Percentiles rank a stretch among this genome's conserved stretches.
These are phyloP conservation scores for Homarus gammarus DNA, from an alignment of 2,888 invertebrate species.

Conservation along the genomic window DNA sequence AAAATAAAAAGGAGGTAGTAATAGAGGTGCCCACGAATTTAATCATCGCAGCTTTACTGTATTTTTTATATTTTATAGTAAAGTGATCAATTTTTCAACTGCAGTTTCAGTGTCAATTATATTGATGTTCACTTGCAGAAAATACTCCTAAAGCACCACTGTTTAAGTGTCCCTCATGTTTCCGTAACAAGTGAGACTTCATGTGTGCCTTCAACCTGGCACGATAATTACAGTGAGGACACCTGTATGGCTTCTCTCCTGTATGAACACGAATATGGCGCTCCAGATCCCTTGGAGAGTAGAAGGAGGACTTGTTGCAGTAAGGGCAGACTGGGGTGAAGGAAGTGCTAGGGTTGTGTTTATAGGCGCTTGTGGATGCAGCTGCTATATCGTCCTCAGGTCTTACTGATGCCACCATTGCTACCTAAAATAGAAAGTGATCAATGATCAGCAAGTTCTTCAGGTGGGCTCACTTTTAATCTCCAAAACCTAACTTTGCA, in stretches of 20 bases:
- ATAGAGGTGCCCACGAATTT: too few relatives aligned
- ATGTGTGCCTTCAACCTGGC: slow-evolving; percentile 69
- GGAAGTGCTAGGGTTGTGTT: slow-evolving; percentile 34
- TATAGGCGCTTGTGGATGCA: slow-evolving; percentile 24
- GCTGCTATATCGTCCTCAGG: slow-evolving; percentile 27
- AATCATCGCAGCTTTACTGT: background rate
- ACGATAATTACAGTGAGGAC: slow-evolving; percentile 59
- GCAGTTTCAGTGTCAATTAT: background rate
- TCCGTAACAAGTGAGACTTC: slow-evolving; percentile 63
- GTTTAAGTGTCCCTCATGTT: slow-evolving; percentile 23
- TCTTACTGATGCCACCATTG: slow-evolving; percentile 55
- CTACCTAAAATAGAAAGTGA: slow-evolving; percentile 63
- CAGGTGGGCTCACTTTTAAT: background rate
- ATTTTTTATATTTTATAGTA: background rate
- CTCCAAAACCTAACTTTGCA: background rate
- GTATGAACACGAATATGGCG: slow-evolving; percentile 71
- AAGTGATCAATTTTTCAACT: background rate
- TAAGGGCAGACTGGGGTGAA: slow-evolving; percentile 52
- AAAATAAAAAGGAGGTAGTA: too few relatives aligned
- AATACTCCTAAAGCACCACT: background rate
- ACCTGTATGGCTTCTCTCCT: slow-evolving; percentile 70
- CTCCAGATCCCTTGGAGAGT: slow-evolving; percentile 65
- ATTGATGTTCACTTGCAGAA: slow-evolving; percentile 21
- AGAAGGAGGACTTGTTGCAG: slow-evolving; percentile 65
- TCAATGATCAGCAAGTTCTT: slow-evolving; percentile 39